Evolutionary conservation across 1,140 invertebrate species (phyloP), one percentile per base, ranked within the genome.

Genomic region (Papilio polyxenes): DNA sequence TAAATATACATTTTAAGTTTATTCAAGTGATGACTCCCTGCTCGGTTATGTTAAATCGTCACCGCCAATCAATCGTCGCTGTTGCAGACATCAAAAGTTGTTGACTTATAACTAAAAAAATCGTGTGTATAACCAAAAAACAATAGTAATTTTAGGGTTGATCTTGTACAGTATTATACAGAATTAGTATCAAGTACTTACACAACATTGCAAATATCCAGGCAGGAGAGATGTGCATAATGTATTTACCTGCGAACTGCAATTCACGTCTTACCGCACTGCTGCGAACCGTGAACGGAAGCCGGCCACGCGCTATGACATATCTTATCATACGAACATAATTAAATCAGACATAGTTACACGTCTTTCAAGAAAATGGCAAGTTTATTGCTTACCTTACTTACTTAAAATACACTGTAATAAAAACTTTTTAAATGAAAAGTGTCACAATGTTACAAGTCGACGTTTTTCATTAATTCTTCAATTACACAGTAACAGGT

Each of bases 401-500:
- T 13, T 17, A 9, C 15, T 20, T n/a, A 62, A 20, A 62, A 62
- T 23, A 20, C 17, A 37, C 65, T 37, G 31, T 37, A 37, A 37
- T 37, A 23, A 15, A 65, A 31, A 31, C 11, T 49, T 49, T 75
- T 23, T 49, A 20, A 75, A 51, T 17, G 10, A 23, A 75, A 76
- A 76, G n/a, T 20, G 40, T 20, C 10, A 76, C 75, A 11, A 3
- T 23, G 40, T 76, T 20, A 76, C 75, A 49, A 20, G 75, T 51
- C 17, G 48, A 3, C 44, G 53, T 76, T 72, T 72, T 77, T 49
- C 44, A 49, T 77, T 31, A 53, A 56, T 49, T 53, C 44, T 56
- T 51, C 20, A 77, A 49, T 20, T 48, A 44, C 15, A 20, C 74
- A 49, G 8, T 44, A 49, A 75, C 48, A 77, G 7, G n/a, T 77